Evolutionary conservation across 2,113 vertebrate genomes (phyloP).

Genomic region (Synodontis membranacea): DNA sequence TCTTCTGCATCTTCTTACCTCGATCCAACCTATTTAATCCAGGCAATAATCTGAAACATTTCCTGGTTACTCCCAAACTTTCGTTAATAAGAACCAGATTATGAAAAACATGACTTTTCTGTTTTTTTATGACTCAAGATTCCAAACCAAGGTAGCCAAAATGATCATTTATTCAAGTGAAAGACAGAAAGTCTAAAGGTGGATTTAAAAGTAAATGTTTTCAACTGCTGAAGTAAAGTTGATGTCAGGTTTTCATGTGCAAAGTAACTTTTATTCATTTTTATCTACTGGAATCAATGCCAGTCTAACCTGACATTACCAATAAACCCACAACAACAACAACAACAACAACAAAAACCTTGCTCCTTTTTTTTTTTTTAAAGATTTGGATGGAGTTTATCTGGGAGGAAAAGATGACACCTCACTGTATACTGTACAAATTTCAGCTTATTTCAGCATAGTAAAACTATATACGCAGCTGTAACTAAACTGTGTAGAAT

Average conservation of each 20-base stretch:
- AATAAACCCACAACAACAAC: not conserved
- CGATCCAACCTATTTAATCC: not conserved
- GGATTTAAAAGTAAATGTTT: not conserved
- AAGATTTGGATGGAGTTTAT: not conserved
- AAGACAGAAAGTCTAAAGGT: not conserved
- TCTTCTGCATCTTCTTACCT: not conserved
- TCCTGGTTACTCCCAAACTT: not conserved
- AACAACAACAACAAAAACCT: not conserved
- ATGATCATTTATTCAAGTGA: not conserved
- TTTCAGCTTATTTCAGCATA: not conserved
- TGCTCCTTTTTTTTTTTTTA: not conserved
- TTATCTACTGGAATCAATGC: not conserved
- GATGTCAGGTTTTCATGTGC: not conserved
- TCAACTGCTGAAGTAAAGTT: not conserved
- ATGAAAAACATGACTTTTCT: not conserved
- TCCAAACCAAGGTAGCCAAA: not conserved
- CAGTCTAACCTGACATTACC: not conserved
- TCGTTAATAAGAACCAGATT: slow-evolving; percentile 21
- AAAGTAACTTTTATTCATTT: not conserved
- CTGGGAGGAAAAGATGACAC: not conserved
- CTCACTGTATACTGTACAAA: not conserved
- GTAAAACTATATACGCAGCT: not conserved
- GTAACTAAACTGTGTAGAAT: not conserved
- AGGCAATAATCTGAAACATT: not conserved
- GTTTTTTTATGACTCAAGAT: not conserved